These are phyloP conservation scores for Cheiracanthium punctorium DNA, from an alignment of 2,888 invertebrate species.

Conservation along the genomic window DNA sequence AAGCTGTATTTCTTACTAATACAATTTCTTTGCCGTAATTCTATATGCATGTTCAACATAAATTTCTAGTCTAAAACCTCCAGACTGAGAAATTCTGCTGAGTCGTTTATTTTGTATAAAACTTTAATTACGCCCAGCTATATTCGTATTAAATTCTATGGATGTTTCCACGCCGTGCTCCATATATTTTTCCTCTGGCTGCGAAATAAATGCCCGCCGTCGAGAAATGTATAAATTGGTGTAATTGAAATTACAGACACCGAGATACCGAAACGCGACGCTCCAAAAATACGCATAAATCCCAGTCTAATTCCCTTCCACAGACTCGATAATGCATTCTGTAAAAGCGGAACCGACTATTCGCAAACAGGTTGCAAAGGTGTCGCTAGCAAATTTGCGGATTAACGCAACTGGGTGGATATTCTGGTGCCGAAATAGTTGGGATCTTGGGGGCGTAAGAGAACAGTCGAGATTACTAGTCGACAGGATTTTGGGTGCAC, in stretches of 20 bases:
- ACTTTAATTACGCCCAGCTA: no score
- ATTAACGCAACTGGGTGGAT: constrained; percentile 23
- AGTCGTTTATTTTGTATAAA: no score
- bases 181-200: no score
- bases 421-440: neutral
- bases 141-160: no score
- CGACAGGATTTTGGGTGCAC: constrained; percentile 19
- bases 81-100: no score
- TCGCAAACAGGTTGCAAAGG: constrained; percentile 25
- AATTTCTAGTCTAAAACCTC: no score
- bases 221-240: neutral
- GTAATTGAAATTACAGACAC: constrained; percentile 12
- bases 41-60: no score
- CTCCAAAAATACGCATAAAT: constrained; percentile 18
- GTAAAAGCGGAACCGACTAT: constrained; percentile 24
- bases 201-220: no score
- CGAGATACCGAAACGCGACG: neutral
- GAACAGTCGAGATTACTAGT: constrained; percentile 1
- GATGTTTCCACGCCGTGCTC: no score
- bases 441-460: constrained; percentile 23
- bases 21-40: no score
- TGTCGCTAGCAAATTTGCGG: constrained; percentile 37
- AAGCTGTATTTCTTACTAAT: no score
- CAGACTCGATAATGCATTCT: constrained; percentile 20
- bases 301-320: constrained; percentile 26